Base-by-base conservation (phyloP, 2,888 invertebrate genomes). In the Tholera decimalis region DNA sequence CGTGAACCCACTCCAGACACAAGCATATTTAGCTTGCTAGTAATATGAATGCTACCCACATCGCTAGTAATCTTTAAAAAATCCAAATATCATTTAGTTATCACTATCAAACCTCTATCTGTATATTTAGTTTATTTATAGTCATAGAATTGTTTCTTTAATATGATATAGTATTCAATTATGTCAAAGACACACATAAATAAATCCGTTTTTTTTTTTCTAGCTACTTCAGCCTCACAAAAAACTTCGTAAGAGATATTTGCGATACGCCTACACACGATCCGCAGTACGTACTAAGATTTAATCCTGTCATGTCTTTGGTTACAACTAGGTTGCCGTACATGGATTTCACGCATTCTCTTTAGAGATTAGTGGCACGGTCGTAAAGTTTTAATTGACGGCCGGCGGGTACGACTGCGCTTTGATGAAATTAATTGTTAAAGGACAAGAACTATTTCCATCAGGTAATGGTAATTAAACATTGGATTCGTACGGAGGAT, bases 371-470 rank as follows among this genome's bases (percentile, higher is more conserved):
- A 44, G 20, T 33, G 53, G 57, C 46, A 51, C 18, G 37, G 33
- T 73, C 63, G 51, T 73, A 63, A 75, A 79, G 7, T 74, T 71
- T 68, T 74, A 69, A 82, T 82, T 63, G 50, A 65, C 44, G 13
- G 53, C 62, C 50, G 7, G 33, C 46, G 26, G 65, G 28, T 59
- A 47, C 3, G 5, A 5, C 6, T 47, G 28, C 6, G 18, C 18
- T 28, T 28, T n/a, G 1, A 24, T 9, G 26, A 6, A 43, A 44
- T 44, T 24, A 24, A 22, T 44, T 44, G 13, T 6, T n/a, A 43
- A 13, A 22, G 13, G 20, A 13, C 2, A 7, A 7, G 15, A 9
- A 8, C n/a, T 3, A n/a, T 20, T 20, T 20, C 3, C 4, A 41
- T 9, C 3, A 13, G 39, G n/a, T 7, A 2, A 13, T 18, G 18